Percentiles rank a stretch among this genome's conserved stretches.
phyloP scores from a whole-genome alignment of 2,113 vertebrate species.

The Lamprotornis superbus region DNA sequence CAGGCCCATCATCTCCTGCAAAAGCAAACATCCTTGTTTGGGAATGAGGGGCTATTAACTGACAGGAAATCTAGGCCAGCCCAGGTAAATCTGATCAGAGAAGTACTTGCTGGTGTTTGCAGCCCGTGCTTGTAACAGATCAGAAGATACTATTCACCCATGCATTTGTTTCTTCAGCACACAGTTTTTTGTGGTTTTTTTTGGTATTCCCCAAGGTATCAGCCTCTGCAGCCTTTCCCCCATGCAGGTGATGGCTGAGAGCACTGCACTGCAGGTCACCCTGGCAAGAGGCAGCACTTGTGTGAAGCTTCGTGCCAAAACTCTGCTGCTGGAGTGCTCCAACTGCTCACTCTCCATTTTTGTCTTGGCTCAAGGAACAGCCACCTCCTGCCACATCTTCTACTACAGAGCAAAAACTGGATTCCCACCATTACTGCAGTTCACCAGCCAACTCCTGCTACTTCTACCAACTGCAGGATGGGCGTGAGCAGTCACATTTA shows the following conservation, averaged over 20 bases:
- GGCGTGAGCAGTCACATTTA: conserved; percentile 11
- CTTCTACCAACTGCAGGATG: neutral
- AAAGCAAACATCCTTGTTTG: neutral
- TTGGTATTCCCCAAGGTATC: neutral
- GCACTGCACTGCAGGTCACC: neutral
- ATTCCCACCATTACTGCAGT: neutral
- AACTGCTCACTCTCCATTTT: conserved; percentile 56
- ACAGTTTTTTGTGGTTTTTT: neutral
- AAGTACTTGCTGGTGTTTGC: neutral
- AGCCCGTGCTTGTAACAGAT: neutral
- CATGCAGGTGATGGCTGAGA: neutral
- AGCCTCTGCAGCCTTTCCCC: neutral
- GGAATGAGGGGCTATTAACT: neutral
- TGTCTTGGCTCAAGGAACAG: conserved; percentile 53
- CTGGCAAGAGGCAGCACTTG: neutral
- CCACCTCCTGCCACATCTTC: conserved; percentile 20
- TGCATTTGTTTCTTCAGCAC: neutral
- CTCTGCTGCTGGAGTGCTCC: conserved; percentile 20
- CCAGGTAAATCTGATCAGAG: neutral
- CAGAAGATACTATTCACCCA: neutral
- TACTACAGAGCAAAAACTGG: conserved; percentile 23
- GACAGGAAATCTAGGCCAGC: neutral
- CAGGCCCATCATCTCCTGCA: neutral
- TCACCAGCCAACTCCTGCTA: neutral
- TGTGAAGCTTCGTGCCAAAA: neutral